Evolutionary conservation across 2,797 vertebrate genomes (phyloP), one percentile per base, ranked within the genome.

Genomic region (Percopsis omiscomaycus): DNA sequence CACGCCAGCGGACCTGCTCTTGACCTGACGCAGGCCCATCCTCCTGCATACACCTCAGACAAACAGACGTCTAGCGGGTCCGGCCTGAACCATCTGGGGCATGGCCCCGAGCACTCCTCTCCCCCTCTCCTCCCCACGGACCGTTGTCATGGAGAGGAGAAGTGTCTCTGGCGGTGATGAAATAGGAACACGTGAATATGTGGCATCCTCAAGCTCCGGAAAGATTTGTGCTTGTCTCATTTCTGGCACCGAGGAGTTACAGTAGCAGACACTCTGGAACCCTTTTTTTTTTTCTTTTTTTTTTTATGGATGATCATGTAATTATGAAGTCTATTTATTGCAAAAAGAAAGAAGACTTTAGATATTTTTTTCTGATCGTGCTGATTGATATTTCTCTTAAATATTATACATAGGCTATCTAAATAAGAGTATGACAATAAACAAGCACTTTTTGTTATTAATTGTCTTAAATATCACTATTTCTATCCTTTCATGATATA

Each of bases 321-420:
- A 74, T 75, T 75, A 81, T 68, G 66, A 28, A 59, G 60, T 84
- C 75, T 89, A 89, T 79, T 88, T 84, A 82, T 86, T 78, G 53
- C 47, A 78, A 61, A 76, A 56, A 16, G 32, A 32, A 55, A 12
- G 8, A 55, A 60, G 22, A 59, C 51, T 54, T 32, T 66, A 59
- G 55, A 73, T 74, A 62, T 85, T 85, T 79, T 87, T 87, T 86
- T 80, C 28, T 75, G 72, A 84, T 78, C 51, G 59, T 67, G 49
- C 71, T 88, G 84, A 86, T 80, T 78, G 62, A 58, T 58, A 68
- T 82, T 15, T 52, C n/a, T 52, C 8, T 87, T 60, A 64, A 70
- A 84, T 84, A 84, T 71, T 74, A 76, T 78, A 71, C 74, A 74
- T 86, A 22, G 22, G 22, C 22, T 22, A 74, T 81, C 69, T 69